A percentile compares a stretch with the other conserved stretches of the same genome.
phyloP scores from a whole-genome alignment of 2,797 vertebrate genomes.

The Apogon hyalosoma region DNA sequence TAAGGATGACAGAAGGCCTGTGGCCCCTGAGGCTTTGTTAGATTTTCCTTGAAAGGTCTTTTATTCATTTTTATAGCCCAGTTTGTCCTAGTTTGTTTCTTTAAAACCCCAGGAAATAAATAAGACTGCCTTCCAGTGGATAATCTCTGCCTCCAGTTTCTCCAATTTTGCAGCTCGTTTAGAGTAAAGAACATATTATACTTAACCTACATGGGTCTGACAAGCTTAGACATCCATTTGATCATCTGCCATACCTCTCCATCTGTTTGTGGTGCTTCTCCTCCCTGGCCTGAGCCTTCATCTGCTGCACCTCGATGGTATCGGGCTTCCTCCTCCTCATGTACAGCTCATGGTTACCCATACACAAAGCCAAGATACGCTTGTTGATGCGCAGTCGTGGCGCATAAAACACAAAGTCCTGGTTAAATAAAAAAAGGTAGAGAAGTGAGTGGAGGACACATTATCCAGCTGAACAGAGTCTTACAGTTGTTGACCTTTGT shows the following conservation, averaged over 20 bases:
- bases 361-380: constrained; percentile 94
- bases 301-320: constrained; percentile 98
- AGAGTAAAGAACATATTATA: too few relatives aligned
- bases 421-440: not conserved
- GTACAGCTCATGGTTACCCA: constrained; percentile 98
- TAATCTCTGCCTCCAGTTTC: not conserved
- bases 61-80: too few relatives aligned
- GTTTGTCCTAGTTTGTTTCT: too few relatives aligned
- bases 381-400: constrained; percentile 98
- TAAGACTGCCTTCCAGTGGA: constrained; percentile 53
- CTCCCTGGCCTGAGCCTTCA: constrained; percentile 97
- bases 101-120: not conserved
- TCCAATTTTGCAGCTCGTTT: not conserved
- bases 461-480: not conserved
- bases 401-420: constrained; percentile 99
- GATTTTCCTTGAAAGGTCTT: too few relatives aligned
- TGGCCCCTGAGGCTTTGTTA: too few relatives aligned
- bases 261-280: constrained; percentile 98
- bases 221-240: not conserved
- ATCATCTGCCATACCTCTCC: constrained; percentile 87
- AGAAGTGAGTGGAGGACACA: not conserved
- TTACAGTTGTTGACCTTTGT: not conserved
- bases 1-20: too few relatives aligned
- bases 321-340: constrained; percentile 98
- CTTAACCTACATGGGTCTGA: too few relatives aligned